A percentile compares a stretch with the other conserved stretches of the same genome.
These are phyloP conservation scores for Cyprinodon diabolis DNA, from an alignment of 2,797 vertebrate genomes.

Conservation along the genomic window DNA sequence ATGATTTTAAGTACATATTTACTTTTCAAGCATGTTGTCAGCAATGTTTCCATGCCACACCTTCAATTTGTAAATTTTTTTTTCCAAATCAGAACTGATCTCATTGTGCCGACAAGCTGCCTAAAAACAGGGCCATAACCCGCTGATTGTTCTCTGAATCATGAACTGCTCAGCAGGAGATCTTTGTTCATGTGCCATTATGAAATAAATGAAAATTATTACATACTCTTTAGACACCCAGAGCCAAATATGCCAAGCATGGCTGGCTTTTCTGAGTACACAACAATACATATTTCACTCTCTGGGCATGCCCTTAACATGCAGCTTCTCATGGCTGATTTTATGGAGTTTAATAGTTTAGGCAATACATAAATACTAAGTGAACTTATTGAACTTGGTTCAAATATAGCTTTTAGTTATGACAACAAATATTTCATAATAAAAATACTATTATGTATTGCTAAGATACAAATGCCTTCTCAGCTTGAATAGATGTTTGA, in stretches of 20 bases:
- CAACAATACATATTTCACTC: neutral
- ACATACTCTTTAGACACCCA: constrained; percentile 16
- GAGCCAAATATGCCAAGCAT: constrained; percentile 18
- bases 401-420: neutral
- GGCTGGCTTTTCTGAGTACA: neutral
- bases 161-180: constrained; percentile 29
- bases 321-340: neutral
- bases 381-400: too few relatives aligned
- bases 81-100: constrained; percentile 24
- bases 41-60: neutral
- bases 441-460: neutral
- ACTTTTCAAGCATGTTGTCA: neutral
- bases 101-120: constrained; percentile 12
- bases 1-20: neutral
- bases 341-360: neutral
- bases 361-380: neutral
- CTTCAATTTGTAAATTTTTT: constrained; percentile 17
- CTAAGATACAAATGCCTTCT: neutral
- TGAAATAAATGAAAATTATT: constrained; percentile 49
- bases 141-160: constrained; percentile 28
- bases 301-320: neutral
- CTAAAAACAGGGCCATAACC: constrained; percentile 28
- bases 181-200: constrained; percentile 35
- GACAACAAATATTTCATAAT: neutral
- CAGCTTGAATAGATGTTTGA: too few relatives aligned